Conservation (phyloP, 2,797 vertebrate genomes). For the Masticophis lateralis region DNA sequence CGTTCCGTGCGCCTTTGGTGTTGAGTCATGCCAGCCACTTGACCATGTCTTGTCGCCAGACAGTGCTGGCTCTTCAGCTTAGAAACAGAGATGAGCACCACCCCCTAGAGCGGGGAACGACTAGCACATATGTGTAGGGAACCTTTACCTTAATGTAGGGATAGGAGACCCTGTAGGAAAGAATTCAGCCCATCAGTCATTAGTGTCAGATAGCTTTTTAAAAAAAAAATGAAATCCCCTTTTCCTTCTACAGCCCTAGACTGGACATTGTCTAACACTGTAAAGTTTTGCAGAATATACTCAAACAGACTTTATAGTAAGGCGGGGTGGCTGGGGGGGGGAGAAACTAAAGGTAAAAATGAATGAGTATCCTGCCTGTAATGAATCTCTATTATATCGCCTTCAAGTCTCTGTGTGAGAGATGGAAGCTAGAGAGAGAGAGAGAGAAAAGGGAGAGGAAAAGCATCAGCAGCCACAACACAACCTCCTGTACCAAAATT, state of each 20-base stretch:
- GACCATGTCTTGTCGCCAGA: too few relatives aligned
- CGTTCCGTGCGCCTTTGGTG: too few relatives aligned
- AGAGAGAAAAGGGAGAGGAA: too few relatives aligned
- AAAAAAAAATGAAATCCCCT: background rate
- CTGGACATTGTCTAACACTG: background rate
- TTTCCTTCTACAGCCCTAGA: background rate
- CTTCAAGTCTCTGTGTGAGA: background rate
- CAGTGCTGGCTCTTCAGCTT: too few relatives aligned
- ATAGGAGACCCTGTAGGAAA: background rate
- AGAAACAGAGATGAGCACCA: too few relatives aligned
- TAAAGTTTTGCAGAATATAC: background rate
- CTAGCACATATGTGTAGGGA: too few relatives aligned
- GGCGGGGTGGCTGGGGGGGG: too few relatives aligned
- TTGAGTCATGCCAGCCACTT: too few relatives aligned
- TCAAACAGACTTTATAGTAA: background rate
- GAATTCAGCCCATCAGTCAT: background rate
- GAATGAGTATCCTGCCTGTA: background rate
- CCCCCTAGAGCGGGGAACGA: too few relatives aligned
- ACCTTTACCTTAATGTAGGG: background rate
- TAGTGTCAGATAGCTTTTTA: too few relatives aligned
- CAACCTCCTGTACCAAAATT: background rate
- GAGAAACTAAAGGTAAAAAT: background rate
- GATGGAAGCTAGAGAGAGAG: background rate
- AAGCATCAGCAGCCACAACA: background rate
- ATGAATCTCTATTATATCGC: slow-evolving; percentile 2